phyloP scores from a whole-genome alignment of 1,140 invertebrate species.

The Diuraphis noxia region DNA sequence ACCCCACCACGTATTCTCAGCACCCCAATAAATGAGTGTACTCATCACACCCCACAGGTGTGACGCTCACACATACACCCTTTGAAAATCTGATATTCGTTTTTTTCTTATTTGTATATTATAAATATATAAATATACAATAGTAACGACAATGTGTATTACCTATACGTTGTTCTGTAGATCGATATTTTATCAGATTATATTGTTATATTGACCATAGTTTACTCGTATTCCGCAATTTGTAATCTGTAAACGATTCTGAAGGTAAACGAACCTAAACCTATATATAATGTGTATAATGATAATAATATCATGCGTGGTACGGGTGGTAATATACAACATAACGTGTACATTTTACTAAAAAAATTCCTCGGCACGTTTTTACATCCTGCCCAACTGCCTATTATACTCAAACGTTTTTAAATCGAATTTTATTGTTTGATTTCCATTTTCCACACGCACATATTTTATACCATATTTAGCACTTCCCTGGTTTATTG shows the following conservation, averaged over 20 bases:
- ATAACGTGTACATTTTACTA: slow-evolving; percentile 32
- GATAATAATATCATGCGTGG: background rate
- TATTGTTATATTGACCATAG: background rate
- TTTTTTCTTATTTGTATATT: background rate
- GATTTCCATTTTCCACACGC: slow-evolving; percentile 29
- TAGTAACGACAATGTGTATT: background rate
- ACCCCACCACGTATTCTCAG: background rate
- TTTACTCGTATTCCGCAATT: background rate
- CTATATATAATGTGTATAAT: background rate
- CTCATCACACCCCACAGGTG: background rate
- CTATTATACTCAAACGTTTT: background rate
- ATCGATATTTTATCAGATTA: background rate
- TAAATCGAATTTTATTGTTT: slow-evolving; percentile 34
- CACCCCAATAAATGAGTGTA: slow-evolving; percentile 22
- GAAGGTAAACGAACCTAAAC: slow-evolving; percentile 27
- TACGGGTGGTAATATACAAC: background rate
- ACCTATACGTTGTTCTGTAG: background rate
- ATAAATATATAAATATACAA: background rate
- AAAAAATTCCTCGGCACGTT: slow-evolving; percentile 50
- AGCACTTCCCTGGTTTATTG: slow-evolving; percentile 39
- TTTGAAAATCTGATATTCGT: background rate
- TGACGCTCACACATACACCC: background rate
- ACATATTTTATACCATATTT: slow-evolving; percentile 40
- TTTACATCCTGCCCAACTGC: slow-evolving; percentile 37
- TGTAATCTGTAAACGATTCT: slow-evolving; percentile 39